Conservation (phyloP, 2,113 vertebrate genomes). For the Regulus satrapa region DNA sequence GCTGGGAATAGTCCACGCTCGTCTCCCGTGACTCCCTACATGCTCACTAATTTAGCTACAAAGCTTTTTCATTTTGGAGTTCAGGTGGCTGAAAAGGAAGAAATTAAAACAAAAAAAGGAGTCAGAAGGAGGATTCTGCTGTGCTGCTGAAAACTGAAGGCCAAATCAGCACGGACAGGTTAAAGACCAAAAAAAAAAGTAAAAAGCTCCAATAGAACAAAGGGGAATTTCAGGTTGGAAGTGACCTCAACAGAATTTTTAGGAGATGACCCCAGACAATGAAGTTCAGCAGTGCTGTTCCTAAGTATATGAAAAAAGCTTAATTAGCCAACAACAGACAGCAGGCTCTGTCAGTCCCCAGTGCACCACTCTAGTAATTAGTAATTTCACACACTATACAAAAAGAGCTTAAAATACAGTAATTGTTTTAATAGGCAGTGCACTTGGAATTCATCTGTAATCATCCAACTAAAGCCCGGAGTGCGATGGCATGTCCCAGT, state of each 20-base stretch:
- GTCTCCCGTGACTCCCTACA: background rate
- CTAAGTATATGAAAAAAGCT: slow-evolving; percentile 3
- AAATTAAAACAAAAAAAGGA: background rate
- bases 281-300: background rate
- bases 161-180: background rate
- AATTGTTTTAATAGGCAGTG: slow-evolving; percentile 23
- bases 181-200: background rate
- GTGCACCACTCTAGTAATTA: slow-evolving; percentile 1
- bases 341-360: background rate
- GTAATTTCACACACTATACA: background rate
- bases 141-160: background rate
- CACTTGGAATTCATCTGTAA: slow-evolving; percentile 14
- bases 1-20: background rate
- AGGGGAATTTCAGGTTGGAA: background rate
- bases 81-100: background rate
- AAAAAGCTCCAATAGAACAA: background rate
- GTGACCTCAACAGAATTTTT: background rate
- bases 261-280: background rate
- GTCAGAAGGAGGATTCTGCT: background rate
- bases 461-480: background rate
- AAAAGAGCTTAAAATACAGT: slow-evolving; percentile 16
- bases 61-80: background rate
- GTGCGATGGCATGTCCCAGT: background rate
- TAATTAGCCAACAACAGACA: slow-evolving; percentile 30
- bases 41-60: background rate